Conservation (phyloP, 1,140 invertebrate species). For the Ostrea denselamellosa region DNA sequence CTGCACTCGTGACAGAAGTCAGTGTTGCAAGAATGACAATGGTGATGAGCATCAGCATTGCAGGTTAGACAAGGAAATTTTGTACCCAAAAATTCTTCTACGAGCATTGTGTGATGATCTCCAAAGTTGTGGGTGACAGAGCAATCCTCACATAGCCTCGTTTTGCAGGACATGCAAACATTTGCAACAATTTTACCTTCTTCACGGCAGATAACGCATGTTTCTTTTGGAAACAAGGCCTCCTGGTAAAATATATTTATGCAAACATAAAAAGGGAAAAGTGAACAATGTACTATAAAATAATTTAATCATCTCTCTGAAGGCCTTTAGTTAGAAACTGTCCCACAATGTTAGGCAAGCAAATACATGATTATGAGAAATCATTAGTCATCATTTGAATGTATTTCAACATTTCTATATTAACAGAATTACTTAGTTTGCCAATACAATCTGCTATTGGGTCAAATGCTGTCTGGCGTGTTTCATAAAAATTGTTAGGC, state of each 20-base stretch:
- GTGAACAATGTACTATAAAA: background rate
- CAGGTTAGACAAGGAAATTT: background rate
- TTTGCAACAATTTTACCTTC: background rate
- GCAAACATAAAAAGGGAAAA: background rate
- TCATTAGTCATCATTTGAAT: no score
- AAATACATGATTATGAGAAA: no score
- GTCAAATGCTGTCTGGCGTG: no score
- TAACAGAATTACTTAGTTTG: no score
- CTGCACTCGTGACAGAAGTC: background rate
- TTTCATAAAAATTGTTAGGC: no score
- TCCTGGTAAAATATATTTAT: background rate
- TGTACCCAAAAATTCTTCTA: background rate
- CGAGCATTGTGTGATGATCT: background rate
- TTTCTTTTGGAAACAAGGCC: background rate
- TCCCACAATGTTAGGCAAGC: no score
- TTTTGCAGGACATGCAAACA: background rate
- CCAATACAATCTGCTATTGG: no score
- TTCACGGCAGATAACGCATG: background rate
- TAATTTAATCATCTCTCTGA: no score
- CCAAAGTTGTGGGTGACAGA: background rate
- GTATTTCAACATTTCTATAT: no score
- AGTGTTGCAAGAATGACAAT: background rate
- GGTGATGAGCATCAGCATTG: background rate
- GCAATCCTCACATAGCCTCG: background rate
- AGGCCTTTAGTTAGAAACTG: no score